A percentile compares a stretch with the other conserved stretches of the same genome.
phyloP scores from a whole-genome alignment of 2,888 invertebrate genomes.

The Catocala sponsa region DNA sequence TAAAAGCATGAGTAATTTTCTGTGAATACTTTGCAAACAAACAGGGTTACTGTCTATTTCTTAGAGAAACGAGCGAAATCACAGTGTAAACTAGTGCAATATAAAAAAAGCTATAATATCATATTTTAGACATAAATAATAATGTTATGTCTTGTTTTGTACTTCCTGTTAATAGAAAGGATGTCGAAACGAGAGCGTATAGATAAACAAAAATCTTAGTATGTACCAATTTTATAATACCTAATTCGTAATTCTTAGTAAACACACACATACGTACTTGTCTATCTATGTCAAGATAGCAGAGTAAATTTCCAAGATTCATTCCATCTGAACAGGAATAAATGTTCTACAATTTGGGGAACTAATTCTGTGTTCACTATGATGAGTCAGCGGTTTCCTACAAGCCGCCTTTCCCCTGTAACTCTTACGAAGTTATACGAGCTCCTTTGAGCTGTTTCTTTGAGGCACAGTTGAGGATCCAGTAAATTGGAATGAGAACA shows the following conservation, averaged over 20 bases:
- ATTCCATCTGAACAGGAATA: neutral
- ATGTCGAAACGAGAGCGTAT: too few relatives aligned
- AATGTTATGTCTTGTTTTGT: too few relatives aligned
- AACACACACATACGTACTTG: neutral
- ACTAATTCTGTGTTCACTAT: constrained; percentile 11
- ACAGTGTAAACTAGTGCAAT: too few relatives aligned
- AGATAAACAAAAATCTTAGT: neutral
- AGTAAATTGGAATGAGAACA: constrained; percentile 20
- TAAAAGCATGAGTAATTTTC: too few relatives aligned
- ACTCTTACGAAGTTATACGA: constrained; percentile 34
- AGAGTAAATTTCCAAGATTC: neutral
- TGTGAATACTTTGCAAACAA: too few relatives aligned
- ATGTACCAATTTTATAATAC: constrained; percentile 1
- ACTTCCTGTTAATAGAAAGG: too few relatives aligned
- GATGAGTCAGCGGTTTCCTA: constrained; percentile 34
- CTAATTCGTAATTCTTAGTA: neutral
- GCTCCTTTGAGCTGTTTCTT: constrained; percentile 18
- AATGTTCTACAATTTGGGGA: constrained; percentile 26
- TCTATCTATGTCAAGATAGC: neutral
- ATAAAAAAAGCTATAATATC: too few relatives aligned
- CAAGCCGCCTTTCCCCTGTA: constrained; percentile 42
- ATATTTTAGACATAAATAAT: too few relatives aligned
- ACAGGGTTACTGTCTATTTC: too few relatives aligned
- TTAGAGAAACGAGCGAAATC: too few relatives aligned
- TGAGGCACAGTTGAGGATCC: constrained; percentile 3